These are phyloP conservation scores for Oxygymnocypris stewartii DNA, from an alignment of 2,113 vertebrate genomes.

Conservation along the genomic window DNA sequence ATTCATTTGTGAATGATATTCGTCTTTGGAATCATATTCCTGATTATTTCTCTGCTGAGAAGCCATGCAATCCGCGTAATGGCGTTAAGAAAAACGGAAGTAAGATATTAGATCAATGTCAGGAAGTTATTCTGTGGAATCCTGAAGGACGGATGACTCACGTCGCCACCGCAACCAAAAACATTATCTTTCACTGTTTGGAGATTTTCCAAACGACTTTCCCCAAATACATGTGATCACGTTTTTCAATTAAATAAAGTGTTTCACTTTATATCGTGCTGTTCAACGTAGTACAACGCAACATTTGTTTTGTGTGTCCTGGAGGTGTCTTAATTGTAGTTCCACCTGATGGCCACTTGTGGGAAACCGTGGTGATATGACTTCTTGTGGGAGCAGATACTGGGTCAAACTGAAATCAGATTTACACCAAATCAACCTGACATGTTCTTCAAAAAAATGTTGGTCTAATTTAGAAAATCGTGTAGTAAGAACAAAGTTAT, in stretches of 20 bases:
- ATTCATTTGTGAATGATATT: neutral
- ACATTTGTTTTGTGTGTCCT: neutral
- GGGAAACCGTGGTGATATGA: neutral
- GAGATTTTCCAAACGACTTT: too few relatives aligned
- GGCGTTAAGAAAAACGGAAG: neutral
- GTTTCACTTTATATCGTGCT: neutral
- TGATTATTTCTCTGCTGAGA: neutral
- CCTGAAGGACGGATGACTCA: neutral
- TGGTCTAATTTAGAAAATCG: neutral
- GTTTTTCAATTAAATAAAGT: too few relatives aligned
- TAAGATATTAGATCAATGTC: neutral
- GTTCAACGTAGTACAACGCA: neutral
- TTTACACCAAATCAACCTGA: neutral
- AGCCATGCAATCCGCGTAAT: neutral
- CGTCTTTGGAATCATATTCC: neutral
- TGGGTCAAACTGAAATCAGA: neutral
- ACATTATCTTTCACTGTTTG: too few relatives aligned
- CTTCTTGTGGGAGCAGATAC: neutral
- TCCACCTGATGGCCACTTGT: neutral
- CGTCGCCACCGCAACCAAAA: neutral
- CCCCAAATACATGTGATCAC: too few relatives aligned
- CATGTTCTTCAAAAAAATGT: neutral
- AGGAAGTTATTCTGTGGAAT: neutral
- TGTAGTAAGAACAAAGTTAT: too few relatives aligned
- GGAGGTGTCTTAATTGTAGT: neutral